Conservation (phyloP, 2,797 vertebrate genomes). For the Taeniopygia guttata region DNA sequence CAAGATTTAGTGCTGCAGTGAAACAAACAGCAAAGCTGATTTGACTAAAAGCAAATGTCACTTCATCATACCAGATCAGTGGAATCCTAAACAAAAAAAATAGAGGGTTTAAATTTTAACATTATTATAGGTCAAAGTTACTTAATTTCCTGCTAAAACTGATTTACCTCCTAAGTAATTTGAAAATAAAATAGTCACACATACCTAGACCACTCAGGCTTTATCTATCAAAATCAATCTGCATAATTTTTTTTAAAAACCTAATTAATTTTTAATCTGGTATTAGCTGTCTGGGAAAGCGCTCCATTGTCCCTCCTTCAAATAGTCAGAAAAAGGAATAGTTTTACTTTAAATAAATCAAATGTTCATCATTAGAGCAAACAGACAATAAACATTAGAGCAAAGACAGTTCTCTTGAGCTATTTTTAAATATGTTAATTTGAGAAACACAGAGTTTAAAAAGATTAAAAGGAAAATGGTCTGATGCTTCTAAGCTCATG, state of each 20-base stretch:
- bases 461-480: neutral
- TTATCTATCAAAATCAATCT: neutral
- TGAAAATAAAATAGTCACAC: neutral
- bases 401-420: neutral
- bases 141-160: neutral
- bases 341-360: neutral
- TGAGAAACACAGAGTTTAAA: neutral
- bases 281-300: neutral
- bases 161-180: neutral
- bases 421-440: neutral
- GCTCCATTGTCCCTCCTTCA: neutral
- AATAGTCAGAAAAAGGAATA: neutral
- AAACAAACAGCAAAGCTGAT: conserved; percentile 9
- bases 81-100: conserved; percentile 2
- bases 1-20: neutral
- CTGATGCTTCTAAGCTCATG: neutral
- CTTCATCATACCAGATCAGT: neutral
- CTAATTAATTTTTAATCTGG: neutral
- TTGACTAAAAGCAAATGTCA: neutral
- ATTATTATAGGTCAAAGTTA: neutral
- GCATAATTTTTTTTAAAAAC: neutral
- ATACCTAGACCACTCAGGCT: neutral
- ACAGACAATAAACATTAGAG: no score
- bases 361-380: neutral
- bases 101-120: neutral